Evolutionary conservation across 2,888 invertebrate genomes (phyloP).

Genomic region (Orthosia incerta): DNA sequence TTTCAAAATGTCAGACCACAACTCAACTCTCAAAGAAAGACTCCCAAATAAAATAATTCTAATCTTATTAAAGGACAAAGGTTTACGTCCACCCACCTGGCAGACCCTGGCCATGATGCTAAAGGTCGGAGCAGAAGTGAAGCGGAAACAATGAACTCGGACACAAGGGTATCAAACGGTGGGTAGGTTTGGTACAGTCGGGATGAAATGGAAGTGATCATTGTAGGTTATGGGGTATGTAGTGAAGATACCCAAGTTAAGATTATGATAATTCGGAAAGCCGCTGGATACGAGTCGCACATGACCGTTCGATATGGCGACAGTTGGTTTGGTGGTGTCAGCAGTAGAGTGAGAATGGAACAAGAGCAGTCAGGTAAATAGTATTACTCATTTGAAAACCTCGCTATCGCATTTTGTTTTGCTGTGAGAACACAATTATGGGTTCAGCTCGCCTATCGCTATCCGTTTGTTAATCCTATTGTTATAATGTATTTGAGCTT

Average conservation of each 20-base stretch:
- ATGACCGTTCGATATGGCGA: too few species aligned
- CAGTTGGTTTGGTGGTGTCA: too few species aligned
- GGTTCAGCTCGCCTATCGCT: too few species aligned
- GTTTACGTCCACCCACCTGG: constrained; percentile 38
- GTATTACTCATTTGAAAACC: too few species aligned
- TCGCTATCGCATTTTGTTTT: too few species aligned
- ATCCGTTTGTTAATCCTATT: too few species aligned
- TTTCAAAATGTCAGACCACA: background rate
- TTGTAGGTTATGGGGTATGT: background rate
- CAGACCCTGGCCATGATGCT: constrained; percentile 32
- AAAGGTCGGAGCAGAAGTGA: constrained; percentile 47
- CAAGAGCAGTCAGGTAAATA: too few species aligned
- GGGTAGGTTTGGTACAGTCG: constrained; percentile 14
- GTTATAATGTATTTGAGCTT: too few species aligned
- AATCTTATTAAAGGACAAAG: constrained; percentile 30
- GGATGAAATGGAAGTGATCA: background rate
- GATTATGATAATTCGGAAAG: too few species aligned
- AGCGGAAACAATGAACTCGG: constrained; percentile 52
- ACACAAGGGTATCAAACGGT: constrained; percentile 18
- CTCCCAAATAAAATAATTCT: constrained; percentile 2
- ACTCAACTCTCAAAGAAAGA: constrained; percentile 6
- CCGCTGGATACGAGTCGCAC: too few species aligned
- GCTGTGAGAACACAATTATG: too few species aligned
- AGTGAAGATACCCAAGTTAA: too few species aligned
- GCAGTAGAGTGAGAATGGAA: background rate